phyloP scores from a whole-genome alignment of 2,888 invertebrate genomes.

The Hofmannophila pseudospretella region DNA sequence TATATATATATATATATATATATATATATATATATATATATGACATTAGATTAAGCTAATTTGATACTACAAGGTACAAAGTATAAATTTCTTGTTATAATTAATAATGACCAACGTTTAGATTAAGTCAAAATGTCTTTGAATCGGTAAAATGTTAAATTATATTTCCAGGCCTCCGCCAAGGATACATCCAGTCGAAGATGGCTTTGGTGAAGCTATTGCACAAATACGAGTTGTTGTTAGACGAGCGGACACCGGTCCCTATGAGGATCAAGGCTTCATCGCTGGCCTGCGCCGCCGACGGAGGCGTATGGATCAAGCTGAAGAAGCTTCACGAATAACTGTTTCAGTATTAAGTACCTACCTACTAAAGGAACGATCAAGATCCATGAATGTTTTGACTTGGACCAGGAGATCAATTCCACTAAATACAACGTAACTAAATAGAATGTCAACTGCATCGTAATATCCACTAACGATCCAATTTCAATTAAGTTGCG shows the following conservation, averaged over 20 bases:
- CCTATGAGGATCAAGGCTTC: constrained; percentile 53
- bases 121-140: too few species aligned
- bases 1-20: too few species aligned
- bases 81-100: too few species aligned
- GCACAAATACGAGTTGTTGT: constrained; percentile 46
- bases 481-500: too few species aligned
- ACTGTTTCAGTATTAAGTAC: neutral
- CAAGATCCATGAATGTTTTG: neutral
- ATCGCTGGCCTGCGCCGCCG: constrained; percentile 49
- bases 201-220: constrained; percentile 60
- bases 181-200: constrained; percentile 69
- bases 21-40: too few species aligned
- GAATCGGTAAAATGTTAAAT: too few species aligned
- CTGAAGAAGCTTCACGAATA: constrained; percentile 22
- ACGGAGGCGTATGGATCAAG: constrained; percentile 60
- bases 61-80: too few species aligned
- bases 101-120: too few species aligned
- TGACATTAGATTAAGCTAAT: too few species aligned
- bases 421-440: too few species aligned
- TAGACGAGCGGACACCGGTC: constrained; percentile 49
- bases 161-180: constrained; percentile 49
- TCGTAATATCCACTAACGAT: too few species aligned
- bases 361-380: neutral
- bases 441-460: neutral
- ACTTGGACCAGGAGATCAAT: neutral